Conservation (phyloP, 2,797 vertebrate genomes). For the Hirundo rustica region DNA sequence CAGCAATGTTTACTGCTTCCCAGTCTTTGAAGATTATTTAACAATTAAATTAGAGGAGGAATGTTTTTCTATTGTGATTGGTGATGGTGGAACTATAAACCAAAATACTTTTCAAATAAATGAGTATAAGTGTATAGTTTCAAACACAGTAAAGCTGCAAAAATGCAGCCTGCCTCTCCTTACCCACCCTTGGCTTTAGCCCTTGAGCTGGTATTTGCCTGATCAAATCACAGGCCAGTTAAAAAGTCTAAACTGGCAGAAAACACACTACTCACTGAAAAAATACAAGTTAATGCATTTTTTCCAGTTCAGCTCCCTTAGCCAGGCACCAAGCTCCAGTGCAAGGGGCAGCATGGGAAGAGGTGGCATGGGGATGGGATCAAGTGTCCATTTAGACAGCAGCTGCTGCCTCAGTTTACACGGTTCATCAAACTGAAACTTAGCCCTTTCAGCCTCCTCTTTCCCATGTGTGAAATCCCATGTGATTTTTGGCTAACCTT, state of each 20-base stretch:
- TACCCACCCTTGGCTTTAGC: not conserved
- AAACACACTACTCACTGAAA: not conserved
- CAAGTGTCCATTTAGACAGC: not conserved
- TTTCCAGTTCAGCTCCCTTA: not conserved
- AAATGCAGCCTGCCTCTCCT: not conserved
- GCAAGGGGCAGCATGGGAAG: not conserved
- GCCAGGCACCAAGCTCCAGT: not conserved
- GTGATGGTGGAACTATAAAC: not conserved
- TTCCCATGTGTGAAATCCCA: not conserved
- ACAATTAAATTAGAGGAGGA: not conserved
- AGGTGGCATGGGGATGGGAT: not conserved
- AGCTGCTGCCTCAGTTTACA: rapidly evolving
- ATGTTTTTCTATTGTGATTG: not conserved
- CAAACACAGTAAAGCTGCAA: not conserved
- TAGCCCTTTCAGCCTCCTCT: not conserved
- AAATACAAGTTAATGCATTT: not conserved
- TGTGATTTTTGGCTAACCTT: not conserved
- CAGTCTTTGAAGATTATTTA: not conserved
- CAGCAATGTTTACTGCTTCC: not conserved
- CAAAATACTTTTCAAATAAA: not conserved
- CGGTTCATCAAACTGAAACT: not conserved
- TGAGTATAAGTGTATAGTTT: not conserved
- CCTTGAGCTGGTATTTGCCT: not conserved
- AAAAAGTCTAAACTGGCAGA: not conserved
- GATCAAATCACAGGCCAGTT: not conserved